Base-by-base conservation (phyloP, 2,797 vertebrate species). In the Sus cebifrons region DNA sequence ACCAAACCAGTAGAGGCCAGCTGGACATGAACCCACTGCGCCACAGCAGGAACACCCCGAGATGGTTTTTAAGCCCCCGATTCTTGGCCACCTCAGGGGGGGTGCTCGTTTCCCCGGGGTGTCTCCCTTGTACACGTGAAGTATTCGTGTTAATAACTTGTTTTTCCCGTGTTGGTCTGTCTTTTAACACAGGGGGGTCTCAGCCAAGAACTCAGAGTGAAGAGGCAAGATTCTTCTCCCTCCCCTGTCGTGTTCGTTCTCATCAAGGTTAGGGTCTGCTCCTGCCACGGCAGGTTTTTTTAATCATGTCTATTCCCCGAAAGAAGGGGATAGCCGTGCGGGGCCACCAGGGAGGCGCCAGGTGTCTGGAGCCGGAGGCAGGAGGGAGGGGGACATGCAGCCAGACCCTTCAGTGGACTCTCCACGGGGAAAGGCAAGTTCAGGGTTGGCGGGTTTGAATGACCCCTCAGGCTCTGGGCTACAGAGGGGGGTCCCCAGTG, bases 351-450 rank as follows among this genome's bases (percentile, higher is more conserved):
- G 14, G 36, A 21, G 10, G 56, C 15, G 6, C 56, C 56, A 18
- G 58, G 58, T 18, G 29, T 11, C 15, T 6, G 17, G 60, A 20
- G 3, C 79, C 20, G 60, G 14, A 27, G 54, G 15, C 4, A 1
- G 32, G 44, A 29, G 25, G 18, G n/a, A 8, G 7, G 44, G 44
- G 27, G 1, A 15, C 11, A 44, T 6, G 58, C 40, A 5, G 16
- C 2, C 0, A 0, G 84, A 54, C 6, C 4, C 8, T 68, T 54
- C 21, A 6, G 49, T 12, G 64, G 49, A 29, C 9, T 25, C 49
- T 64, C 40, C 58, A 8, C 0, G 10, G 86, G 58, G 56, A 67
- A n/a, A 17, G 44, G 40, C 12, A 44, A 15, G 18, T 9, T 25
- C n/a, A 16, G 20, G 0, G 2, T 21, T 2, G 29, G 27, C 40